These are phyloP conservation scores for Thalassoma bifasciatum DNA, from an alignment of 2,113 vertebrate genomes.

Conservation along the genomic window DNA sequence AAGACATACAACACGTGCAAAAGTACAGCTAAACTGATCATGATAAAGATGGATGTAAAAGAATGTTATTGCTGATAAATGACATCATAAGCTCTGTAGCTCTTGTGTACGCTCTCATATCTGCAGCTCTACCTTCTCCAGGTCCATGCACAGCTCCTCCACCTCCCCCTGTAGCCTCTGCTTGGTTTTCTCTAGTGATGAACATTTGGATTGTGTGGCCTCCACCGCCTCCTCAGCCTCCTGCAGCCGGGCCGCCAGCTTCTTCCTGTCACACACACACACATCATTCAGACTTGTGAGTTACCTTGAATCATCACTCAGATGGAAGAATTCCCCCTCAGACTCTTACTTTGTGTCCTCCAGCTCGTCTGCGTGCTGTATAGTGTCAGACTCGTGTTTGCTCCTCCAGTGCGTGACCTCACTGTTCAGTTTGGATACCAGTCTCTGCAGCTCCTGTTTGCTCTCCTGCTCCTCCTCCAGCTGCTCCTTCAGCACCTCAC, in stretches of 20 bases:
- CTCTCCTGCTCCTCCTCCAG: constrained; percentile 88
- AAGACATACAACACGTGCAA: no score
- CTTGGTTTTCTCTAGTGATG: constrained; percentile 85
- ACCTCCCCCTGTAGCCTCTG: constrained; percentile 85
- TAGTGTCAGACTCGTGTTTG: constrained; percentile 81
- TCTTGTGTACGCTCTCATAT: no score
- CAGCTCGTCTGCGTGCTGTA: constrained; percentile 84
- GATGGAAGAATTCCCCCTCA: fast-evolving
- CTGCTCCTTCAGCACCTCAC: constrained; percentile 84
- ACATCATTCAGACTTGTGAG: not conserved
- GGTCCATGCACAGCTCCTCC: constrained; percentile 85
- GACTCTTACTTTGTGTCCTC: constrained; percentile 82
- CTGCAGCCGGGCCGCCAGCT: constrained; percentile 80
- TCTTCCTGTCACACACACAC: constrained; percentile 77
- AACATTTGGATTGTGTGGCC: constrained; percentile 84
- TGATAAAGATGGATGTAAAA: no score
- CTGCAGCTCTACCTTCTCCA: constrained; percentile 80
- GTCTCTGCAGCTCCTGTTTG: constrained; percentile 86
- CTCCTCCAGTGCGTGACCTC: constrained; percentile 84
- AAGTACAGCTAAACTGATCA: no score
- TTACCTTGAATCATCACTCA: not conserved
- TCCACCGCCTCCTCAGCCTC: constrained; percentile 85
- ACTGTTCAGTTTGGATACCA: constrained; percentile 86
- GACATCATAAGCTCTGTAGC: no score
- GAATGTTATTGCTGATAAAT: no score